phyloP scores from a whole-genome alignment of 2,888 invertebrate genomes.

The Nemotelus pantherinus region DNA sequence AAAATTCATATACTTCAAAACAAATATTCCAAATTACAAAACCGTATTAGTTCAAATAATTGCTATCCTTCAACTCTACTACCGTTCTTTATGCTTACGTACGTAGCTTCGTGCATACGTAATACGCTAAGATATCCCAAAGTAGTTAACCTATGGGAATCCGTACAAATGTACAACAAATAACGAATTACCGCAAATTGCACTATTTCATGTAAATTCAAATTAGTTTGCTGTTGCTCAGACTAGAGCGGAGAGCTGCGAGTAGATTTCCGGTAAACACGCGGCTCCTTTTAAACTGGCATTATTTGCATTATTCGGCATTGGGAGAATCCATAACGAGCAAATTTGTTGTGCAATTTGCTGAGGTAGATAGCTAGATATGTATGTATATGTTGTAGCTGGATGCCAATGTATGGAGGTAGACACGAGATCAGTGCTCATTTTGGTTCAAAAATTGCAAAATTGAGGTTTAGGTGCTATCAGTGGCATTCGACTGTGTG shows the following conservation, averaged over 20 bases:
- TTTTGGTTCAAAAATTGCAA: not conserved
- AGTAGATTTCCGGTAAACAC: not conserved
- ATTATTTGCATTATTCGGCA: slow-evolving; percentile 21
- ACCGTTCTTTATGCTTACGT: too few relatives aligned
- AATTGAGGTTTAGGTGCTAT: too few relatives aligned
- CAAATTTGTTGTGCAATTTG: slow-evolving; percentile 25
- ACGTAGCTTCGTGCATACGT: too few relatives aligned
- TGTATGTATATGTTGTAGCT: too few relatives aligned
- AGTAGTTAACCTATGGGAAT: slow-evolving; percentile 29
- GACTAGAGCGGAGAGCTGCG: not conserved
- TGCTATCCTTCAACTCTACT: too few relatives aligned
- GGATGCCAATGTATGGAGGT: not conserved
- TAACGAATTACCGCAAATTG: slow-evolving; percentile 35
- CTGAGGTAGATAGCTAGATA: not conserved
- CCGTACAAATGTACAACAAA: slow-evolving; percentile 13
- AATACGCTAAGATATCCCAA: too few relatives aligned
- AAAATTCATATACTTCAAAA: too few relatives aligned
- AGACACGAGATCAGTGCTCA: not conserved
- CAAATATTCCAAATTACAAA: too few relatives aligned
- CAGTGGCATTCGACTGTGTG: too few relatives aligned
- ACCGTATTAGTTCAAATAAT: too few relatives aligned
- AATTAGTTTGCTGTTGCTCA: slow-evolving; percentile 31
- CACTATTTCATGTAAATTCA: slow-evolving; percentile 30
- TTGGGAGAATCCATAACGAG: slow-evolving; percentile 12
- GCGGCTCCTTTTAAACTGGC: not conserved